Percentiles rank a stretch among this genome's conserved stretches.
These are phyloP conservation scores for Rhineura floridana DNA, from an alignment of 2,113 vertebrate genomes.

Conservation along the genomic window DNA sequence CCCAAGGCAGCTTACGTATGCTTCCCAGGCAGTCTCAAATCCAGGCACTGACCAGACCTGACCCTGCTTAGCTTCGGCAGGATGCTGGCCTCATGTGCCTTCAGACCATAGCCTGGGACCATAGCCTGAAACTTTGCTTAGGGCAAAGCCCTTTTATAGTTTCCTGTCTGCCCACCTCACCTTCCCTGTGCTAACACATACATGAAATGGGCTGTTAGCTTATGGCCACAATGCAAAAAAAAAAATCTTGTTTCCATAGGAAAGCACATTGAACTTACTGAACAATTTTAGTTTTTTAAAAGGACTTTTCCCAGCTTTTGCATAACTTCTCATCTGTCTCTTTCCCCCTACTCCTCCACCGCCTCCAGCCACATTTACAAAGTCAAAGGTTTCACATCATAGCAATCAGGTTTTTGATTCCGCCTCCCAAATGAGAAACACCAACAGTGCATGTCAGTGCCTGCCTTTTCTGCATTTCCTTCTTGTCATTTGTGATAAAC, in stretches of 20 bases:
- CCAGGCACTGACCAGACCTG: too few relatives aligned
- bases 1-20: too few relatives aligned
- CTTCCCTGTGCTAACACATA: background rate
- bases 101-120: too few relatives aligned
- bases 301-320: background rate
- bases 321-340: background rate
- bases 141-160: too few relatives aligned
- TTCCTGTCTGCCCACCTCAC: background rate
- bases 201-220: background rate
- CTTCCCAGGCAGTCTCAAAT: too few relatives aligned
- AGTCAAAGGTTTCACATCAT: background rate
- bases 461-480: conserved; percentile 30
- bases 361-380: conserved; percentile 19
- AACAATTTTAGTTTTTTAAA: background rate
- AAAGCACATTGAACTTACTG: background rate
- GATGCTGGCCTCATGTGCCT: too few relatives aligned
- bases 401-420: background rate
- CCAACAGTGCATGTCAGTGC: background rate
- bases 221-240: background rate
- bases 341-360: too few relatives aligned
- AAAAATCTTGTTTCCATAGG: background rate
- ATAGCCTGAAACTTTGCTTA: too few relatives aligned
- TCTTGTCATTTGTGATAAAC: conserved; percentile 38
- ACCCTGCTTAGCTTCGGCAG: too few relatives aligned
- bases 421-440: conserved; percentile 29